These are phyloP conservation scores for Ruditapes philippinarum DNA, from an alignment of 1,140 invertebrate genomes.

Conservation along the genomic window DNA sequence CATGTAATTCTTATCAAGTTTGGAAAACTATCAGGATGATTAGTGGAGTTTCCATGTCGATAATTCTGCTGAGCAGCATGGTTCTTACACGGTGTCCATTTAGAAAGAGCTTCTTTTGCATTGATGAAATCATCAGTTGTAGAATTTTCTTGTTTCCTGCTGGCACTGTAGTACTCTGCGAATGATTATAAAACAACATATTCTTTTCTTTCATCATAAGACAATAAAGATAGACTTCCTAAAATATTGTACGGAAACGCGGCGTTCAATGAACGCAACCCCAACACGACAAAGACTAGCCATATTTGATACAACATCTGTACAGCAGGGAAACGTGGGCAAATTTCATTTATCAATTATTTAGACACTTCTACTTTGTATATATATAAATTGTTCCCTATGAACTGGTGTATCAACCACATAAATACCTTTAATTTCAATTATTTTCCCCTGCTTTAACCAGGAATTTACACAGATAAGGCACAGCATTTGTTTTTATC, in stretches of 20 bases:
- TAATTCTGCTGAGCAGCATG: slow-evolving; percentile 14
- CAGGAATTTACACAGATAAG: not conserved
- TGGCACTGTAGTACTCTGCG: not conserved
- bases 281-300: not conserved
- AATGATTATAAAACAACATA: not conserved
- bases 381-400: not conserved
- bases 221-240: no score
- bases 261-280: no score
- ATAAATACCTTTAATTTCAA: not conserved
- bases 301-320: slow-evolving; percentile 13
- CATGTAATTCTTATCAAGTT: slow-evolving; percentile 36
- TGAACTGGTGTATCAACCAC: not conserved
- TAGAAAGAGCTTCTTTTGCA: not conserved
- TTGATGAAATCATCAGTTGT: not conserved
- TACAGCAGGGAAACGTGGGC: not conserved
- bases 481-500: not conserved
- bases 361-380: not conserved
- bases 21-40: slow-evolving; percentile 3
- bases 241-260: no score
- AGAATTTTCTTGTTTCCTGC: not conserved
- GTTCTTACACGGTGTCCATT: slow-evolving; percentile 38
- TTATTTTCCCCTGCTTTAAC: not conserved
- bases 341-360: slow-evolving; percentile 1
- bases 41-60: slow-evolving; percentile 4
- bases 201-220: not conserved